A percentile compares a stretch with the other conserved stretches of the same genome.
Conservation (phyloP, 2,888 invertebrate species). For the Drosophila bunnanda region DNA sequence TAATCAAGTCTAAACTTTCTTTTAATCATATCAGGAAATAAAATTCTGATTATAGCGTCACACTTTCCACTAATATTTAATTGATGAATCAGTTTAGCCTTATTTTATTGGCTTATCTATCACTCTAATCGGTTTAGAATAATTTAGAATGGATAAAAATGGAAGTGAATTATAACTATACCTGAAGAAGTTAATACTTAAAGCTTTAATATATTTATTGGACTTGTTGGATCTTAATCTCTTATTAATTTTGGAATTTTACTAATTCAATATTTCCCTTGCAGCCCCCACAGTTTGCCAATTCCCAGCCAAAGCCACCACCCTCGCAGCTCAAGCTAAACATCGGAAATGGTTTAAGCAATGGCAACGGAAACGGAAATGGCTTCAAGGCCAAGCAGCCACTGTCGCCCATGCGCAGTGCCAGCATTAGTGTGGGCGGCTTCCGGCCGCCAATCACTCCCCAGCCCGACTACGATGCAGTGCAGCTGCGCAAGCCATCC, state of each 20-base stretch:
- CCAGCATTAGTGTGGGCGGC: conserved; percentile 59
- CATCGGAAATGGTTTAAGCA: conserved; percentile 32
- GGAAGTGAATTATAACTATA: neutral
- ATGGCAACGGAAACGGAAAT: conserved; percentile 8
- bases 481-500: conserved; percentile 42
- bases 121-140: neutral
- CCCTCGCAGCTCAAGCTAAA: conserved; percentile 48
- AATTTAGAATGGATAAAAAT: neutral
- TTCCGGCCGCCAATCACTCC: conserved; percentile 78
- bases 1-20: neutral
- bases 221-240: neutral
- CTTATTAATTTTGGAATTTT: neutral
- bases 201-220: neutral
- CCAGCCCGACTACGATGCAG: conserved; percentile 77
- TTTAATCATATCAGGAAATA: neutral
- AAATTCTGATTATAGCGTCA: neutral
- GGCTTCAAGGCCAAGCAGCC: conserved; percentile 38
- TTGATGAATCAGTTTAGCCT: neutral
- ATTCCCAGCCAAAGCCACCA: conserved; percentile 59
- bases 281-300: conserved; percentile 83
- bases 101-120: neutral
- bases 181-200: neutral
- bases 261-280: conserved; percentile 6
- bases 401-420: conserved; percentile 58
- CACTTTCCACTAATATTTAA: neutral